Percentiles rank a stretch among this genome's conserved stretches.
Evolutionary conservation across 2,113 vertebrate genomes (phyloP).

Genomic region (Ammodytes marinus): DNA sequence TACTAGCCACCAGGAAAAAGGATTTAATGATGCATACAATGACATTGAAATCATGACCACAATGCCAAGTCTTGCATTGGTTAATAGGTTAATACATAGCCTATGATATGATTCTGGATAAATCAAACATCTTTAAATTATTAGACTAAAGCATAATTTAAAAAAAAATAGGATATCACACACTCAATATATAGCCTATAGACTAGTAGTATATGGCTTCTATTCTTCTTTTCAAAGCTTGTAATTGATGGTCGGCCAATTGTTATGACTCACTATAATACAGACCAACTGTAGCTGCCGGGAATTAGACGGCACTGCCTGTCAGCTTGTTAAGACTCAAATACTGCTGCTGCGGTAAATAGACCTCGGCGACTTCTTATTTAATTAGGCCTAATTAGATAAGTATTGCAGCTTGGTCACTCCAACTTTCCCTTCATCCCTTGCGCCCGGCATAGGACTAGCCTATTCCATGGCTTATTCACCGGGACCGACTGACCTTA

Average conservation of each 20-base stretch:
- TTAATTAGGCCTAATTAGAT: background rate
- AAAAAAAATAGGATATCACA: no score
- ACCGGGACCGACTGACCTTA: no score
- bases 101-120: no score
- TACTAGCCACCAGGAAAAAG: background rate
- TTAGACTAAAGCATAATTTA: no score
- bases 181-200: no score
- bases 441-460: background rate
- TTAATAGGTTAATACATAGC: no score
- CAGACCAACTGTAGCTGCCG: conserved; percentile 27
- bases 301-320: conserved; percentile 48
- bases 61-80: background rate
- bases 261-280: conserved; percentile 12
- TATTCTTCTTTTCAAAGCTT: background rate
- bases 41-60: background rate
- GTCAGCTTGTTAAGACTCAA: conserved; percentile 9
- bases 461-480: no score
- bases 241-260: background rate
- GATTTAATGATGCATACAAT: background rate
- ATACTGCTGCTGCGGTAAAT: background rate
- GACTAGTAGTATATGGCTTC: no score
- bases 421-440: background rate
- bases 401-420: background rate
- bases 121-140: no score
- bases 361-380: background rate